Percentiles rank a stretch among this genome's conserved stretches.
Evolutionary conservation across 2,113 vertebrate genomes (phyloP).

Genomic region (Aramus guarauna): DNA sequence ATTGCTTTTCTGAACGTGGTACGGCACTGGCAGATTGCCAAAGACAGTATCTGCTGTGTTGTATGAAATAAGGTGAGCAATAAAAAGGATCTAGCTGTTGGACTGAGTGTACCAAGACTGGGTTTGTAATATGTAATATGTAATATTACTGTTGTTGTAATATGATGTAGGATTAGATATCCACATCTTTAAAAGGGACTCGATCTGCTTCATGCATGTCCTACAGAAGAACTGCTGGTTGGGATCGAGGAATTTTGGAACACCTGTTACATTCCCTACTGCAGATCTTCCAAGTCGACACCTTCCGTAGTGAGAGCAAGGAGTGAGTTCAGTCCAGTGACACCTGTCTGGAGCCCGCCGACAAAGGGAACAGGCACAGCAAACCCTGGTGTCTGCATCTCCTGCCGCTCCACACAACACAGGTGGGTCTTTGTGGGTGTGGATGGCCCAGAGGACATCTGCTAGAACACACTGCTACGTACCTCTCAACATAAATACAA

Average conservation of each 20-base stretch:
- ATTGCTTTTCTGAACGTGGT: background rate
- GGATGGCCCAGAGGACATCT: background rate
- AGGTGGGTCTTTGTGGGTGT: too few species aligned
- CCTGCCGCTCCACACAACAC: background rate
- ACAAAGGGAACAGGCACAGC: background rate
- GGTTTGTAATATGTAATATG: too few species aligned
- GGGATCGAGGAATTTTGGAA: background rate
- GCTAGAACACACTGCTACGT: background rate
- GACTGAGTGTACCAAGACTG: background rate
- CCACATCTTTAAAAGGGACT: background rate
- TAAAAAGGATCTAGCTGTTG: background rate
- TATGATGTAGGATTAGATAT: background rate
- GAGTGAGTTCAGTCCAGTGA: background rate
- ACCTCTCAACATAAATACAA: background rate
- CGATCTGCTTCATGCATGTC: background rate
- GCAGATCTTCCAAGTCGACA: background rate
- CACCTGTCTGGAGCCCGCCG: background rate
- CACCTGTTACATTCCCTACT: accelerated
- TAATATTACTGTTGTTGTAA: background rate
- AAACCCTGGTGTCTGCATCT: background rate
- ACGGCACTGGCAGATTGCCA: background rate
- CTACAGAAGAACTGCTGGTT: background rate
- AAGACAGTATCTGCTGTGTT: background rate
- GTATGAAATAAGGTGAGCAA: background rate
- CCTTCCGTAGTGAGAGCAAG: background rate